Base-by-base conservation (phyloP, 2,888 invertebrate genomes). In the Abscondita cerata region DNA sequence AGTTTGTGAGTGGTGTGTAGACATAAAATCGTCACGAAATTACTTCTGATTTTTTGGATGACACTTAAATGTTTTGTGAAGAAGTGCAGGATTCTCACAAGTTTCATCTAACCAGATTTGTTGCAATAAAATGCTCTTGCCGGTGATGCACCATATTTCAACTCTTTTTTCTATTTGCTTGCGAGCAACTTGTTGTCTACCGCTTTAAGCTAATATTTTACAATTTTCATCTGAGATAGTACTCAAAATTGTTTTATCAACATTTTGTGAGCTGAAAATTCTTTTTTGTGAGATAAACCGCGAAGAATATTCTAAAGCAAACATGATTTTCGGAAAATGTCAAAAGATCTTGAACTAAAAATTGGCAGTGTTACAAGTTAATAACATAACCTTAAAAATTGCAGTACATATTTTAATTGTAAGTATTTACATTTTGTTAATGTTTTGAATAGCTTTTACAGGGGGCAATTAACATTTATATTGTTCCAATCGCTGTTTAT, bases 61-160 rank as follows among this genome's bases (percentile, higher is more conserved):
- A 52, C 59, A 59, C 48, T 58, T 15, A 65, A 47, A 59, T 64
- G 59, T 50, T 61, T 55, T 46, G 58, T 64, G 38, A 50, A 66
- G 46, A 20, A 66, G 63, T 15, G 55, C 60, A n/a, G 67, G 48
- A 31, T 31, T 2, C 44, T 13, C 41, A 70, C 74, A 18, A 67
- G 47, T 41, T 71, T 72, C 68, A 77, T 76, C 76, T 73, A 75
- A 5, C 72, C 72, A 51, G 60, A 63, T 36, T 60, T 44, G 62
- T 73, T 68, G 46, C 68, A 73, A 12, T 25, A 62, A 46, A 53
- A 62, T n/a, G 18, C 31, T 31, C 59, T 60, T 34, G 72, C 76
- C 61, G 75, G 70, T 6, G 74, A 74, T 55, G 72, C 71, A 12
- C 73, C 74, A 61, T 72, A 70, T 64, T 69, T 63, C n/a, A 76